Evolutionary conservation across 2,797 vertebrate genomes (phyloP).

Genomic region (Myiotriccus ornatus): DNA sequence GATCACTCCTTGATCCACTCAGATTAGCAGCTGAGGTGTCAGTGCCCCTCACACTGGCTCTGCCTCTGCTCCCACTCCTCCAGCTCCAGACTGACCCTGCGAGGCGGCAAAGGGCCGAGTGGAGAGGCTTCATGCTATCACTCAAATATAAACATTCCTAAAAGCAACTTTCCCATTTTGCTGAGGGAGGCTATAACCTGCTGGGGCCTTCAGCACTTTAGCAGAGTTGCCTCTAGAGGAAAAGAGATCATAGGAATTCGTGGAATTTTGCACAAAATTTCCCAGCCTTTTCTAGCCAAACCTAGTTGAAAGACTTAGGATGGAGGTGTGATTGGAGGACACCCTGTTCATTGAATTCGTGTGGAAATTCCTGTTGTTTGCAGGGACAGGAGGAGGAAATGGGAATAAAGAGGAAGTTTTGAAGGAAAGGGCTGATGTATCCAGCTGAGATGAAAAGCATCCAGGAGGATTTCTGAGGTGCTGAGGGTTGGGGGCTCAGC

Average conservation of each 20-base stretch:
- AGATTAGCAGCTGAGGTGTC: neutral
- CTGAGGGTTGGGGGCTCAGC: neutral
- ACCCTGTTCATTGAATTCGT: neutral
- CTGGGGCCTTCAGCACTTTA: constrained; percentile 18
- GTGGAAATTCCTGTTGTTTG: neutral
- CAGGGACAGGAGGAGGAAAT: neutral
- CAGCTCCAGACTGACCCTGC: neutral
- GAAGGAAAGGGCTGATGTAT: neutral
- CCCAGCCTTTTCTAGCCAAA: neutral
- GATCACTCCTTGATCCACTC: neutral
- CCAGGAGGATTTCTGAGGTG: neutral
- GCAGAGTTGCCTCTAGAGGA: neutral
- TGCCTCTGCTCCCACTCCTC: neutral
- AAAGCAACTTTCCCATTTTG: constrained; percentile 27
- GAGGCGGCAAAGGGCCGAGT: neutral
- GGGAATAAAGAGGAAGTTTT: neutral
- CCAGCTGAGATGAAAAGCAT: neutral
- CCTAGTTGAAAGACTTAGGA: neutral
- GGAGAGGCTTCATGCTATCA: neutral
- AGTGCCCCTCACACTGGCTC: neutral
- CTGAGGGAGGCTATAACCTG: constrained; percentile 26
- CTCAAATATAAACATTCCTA: constrained; percentile 43
- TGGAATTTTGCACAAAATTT: constrained; percentile 26
- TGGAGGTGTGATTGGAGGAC: neutral
- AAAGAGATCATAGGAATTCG: neutral